Conservation (phyloP, 2,113 vertebrate genomes). For the Dasyprocta punctata region DNA sequence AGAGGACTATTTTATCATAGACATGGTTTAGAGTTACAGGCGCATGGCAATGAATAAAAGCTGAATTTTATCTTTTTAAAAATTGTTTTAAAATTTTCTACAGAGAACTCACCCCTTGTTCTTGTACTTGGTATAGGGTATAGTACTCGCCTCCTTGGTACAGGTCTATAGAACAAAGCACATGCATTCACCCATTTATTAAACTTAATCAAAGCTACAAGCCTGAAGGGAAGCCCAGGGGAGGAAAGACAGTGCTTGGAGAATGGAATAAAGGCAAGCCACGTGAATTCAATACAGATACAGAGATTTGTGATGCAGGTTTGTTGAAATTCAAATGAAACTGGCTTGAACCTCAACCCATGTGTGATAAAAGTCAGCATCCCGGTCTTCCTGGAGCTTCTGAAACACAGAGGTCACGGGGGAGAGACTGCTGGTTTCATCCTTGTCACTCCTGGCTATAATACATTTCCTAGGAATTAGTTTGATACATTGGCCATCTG, state of each 20-base stretch:
- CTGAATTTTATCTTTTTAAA: conserved; percentile 25
- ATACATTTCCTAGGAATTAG: neutral
- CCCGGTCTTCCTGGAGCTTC: conserved; percentile 25
- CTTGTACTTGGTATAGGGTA: neutral
- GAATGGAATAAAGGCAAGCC: conserved; percentile 49
- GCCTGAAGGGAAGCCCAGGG: conserved; percentile 66
- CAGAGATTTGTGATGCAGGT: conserved; percentile 44
- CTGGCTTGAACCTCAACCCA: conserved; percentile 50
- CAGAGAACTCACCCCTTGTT: neutral
- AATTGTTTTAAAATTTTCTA: conserved; percentile 24
- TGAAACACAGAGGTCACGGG: conserved; percentile 52
- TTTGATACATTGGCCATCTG: neutral
- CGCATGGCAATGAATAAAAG: conserved; percentile 7
- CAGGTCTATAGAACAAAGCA: neutral
- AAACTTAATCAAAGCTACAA: conserved; percentile 54
- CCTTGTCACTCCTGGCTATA: conserved; percentile 5
- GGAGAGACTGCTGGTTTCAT: conserved; percentile 27
- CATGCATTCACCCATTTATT: neutral
- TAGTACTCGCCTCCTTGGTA: neutral
- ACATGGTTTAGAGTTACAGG: neutral
- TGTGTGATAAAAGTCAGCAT: neutral
- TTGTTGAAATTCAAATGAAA: conserved; percentile 78
- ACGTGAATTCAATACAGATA: conserved; percentile 72
- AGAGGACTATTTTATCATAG: neutral
- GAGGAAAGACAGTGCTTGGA: conserved; percentile 57